These are phyloP conservation scores for Subacronicta megacephala DNA, from an alignment of 2,888 invertebrate genomes.

Conservation along the genomic window DNA sequence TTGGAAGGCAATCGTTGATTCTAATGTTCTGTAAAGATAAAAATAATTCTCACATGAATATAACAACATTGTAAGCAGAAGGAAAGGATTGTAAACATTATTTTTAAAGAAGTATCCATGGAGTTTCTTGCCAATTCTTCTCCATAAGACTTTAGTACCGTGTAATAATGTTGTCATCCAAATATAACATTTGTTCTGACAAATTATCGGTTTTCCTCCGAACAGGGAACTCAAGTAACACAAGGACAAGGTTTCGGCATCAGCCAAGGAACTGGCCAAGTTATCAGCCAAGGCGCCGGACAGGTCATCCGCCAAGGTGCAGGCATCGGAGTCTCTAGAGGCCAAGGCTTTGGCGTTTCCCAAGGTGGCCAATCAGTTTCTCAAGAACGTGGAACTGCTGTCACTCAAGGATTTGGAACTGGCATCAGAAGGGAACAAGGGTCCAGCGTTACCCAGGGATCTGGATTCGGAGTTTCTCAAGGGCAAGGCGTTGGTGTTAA, in stretches of 20 bases:
- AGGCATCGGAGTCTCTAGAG: conserved; percentile 21
- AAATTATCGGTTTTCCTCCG: conserved; percentile 1
- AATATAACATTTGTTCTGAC: background rate
- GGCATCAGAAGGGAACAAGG: no score
- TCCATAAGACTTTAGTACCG: no score
- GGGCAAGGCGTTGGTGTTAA: conserved; percentile 36
- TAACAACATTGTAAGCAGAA: no score
- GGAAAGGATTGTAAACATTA: no score
- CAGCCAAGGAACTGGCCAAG: conserved; percentile 43
- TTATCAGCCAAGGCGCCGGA: conserved; percentile 21
- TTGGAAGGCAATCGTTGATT: no score
- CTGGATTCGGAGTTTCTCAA: conserved; percentile 23
- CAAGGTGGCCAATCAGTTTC: conserved; percentile 40
- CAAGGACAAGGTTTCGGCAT: conserved; percentile 49
- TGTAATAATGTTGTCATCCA: no score
- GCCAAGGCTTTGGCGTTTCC: conserved; percentile 34
- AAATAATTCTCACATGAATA: background rate
- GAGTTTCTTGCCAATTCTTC: no score
- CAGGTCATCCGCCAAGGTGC: conserved; percentile 30
- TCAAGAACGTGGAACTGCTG: conserved; percentile 16
- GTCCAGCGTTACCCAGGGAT: conserved; percentile 22
- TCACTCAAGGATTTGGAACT: no score
- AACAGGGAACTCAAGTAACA: conserved; percentile 49
- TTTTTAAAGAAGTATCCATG: no score
- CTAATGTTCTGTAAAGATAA: no score